Conservation (phyloP, 2,797 vertebrate species). For the Channallabes apus region DNA sequence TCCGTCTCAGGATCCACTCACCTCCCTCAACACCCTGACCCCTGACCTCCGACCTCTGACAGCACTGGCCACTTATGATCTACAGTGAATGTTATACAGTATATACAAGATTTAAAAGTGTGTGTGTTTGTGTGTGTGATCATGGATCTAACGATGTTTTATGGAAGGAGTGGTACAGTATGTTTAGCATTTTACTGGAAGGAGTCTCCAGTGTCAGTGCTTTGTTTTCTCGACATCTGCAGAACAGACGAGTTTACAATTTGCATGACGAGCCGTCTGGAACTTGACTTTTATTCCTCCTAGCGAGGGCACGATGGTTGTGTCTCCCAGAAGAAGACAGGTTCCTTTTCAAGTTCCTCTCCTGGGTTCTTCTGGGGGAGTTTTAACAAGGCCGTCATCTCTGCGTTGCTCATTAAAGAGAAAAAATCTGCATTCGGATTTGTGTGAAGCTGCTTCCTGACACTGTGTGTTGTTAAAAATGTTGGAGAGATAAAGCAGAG, state of each 20-base stretch:
- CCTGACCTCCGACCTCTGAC: not conserved
- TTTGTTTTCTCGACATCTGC: not conserved
- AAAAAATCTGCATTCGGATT: not conserved
- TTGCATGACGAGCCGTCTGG: not conserved
- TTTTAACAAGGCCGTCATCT: not conserved
- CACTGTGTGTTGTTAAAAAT: not conserved
- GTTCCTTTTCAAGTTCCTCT: not conserved
- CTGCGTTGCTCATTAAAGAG: not conserved
- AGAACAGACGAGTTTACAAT: not conserved
- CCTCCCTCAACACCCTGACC: not conserved
- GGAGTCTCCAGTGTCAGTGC: not conserved
- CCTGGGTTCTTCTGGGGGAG: not conserved
- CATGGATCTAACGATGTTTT: not conserved
- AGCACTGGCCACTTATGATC: not conserved
- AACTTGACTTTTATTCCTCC: not conserved
- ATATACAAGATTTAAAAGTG: not conserved
- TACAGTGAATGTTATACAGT: too few species aligned
- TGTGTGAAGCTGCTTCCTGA: not conserved
- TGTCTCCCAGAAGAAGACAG: not conserved
- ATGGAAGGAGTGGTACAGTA: not conserved
- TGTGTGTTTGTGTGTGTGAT: not conserved
- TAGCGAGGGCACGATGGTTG: not conserved
- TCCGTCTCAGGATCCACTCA: constrained; percentile 27
- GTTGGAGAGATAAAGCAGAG: not conserved
- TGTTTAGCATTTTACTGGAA: not conserved